phyloP scores from a whole-genome alignment of 1,140 invertebrate species.

The Euwallacea fornicatus region DNA sequence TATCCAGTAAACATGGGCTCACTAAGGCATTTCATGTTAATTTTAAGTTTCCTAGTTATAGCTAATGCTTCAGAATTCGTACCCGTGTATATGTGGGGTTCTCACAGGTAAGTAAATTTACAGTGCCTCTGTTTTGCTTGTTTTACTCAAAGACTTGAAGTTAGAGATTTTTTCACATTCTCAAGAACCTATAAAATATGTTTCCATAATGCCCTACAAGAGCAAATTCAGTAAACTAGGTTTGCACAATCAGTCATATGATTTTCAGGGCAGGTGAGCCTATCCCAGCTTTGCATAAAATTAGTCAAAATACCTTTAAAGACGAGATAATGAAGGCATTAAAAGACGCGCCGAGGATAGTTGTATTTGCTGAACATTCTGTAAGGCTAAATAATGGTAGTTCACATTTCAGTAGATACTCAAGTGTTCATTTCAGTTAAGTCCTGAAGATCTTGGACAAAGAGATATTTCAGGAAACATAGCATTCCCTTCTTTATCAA shows the following conservation, averaged over 20 bases:
- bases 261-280: conserved; percentile 44
- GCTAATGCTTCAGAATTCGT: conserved; percentile 46
- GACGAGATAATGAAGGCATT: conserved; percentile 46
- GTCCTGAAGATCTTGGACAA: conserved; percentile 52
- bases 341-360: conserved; percentile 42
- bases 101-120: conserved; percentile 45
- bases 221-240: neutral
- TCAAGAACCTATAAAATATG: neutral
- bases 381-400: conserved; percentile 39
- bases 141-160: conserved; percentile 29
- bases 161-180: neutral
- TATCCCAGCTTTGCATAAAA: conserved; percentile 46
- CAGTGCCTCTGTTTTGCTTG: neutral
- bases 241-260: conserved; percentile 36
- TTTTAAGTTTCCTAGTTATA: conserved; percentile 27
- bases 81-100: conserved; percentile 52
- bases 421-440: conserved; percentile 44
- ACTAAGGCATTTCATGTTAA: conserved; percentile 12
- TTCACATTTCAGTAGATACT: neutral
- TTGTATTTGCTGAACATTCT: conserved; percentile 51
- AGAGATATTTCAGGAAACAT: conserved; percentile 42
- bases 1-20: conserved; percentile 33
- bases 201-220: conserved; percentile 4
- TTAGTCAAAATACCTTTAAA: conserved; percentile 49
- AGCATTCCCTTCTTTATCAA: conserved; percentile 40